Conservation (phyloP, 2,888 invertebrate genomes). For the Andrena haemorrhoa region DNA sequence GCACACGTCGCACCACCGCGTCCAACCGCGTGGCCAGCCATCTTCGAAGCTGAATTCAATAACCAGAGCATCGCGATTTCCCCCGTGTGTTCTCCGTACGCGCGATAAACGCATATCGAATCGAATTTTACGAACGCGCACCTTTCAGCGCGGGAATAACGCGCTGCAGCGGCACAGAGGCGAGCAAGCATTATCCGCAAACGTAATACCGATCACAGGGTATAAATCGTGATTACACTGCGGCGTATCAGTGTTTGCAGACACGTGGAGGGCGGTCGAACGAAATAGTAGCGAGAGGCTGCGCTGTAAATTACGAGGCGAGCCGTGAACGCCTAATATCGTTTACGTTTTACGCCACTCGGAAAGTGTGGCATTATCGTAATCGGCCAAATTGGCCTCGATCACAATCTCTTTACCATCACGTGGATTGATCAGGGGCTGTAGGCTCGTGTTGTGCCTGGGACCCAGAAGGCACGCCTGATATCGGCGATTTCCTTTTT, state of each 20-base stretch:
- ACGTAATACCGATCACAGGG: conserved; percentile 59
- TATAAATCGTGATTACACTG: conserved; percentile 65
- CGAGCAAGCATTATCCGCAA: conserved; percentile 49
- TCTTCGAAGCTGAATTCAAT: neutral
- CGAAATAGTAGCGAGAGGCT: conserved; percentile 14
- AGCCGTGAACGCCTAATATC: conserved; percentile 31
- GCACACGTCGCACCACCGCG: neutral
- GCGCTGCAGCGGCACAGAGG: conserved; percentile 20
- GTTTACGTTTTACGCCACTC: conserved; percentile 28
- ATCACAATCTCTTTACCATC: conserved; percentile 72
- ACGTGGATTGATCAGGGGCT: conserved; percentile 71
- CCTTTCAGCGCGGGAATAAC: conserved; percentile 41
- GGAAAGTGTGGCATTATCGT: conserved; percentile 66
- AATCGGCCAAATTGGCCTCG: conserved; percentile 75
- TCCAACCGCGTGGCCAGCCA: neutral
- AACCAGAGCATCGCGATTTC: conserved; percentile 24
- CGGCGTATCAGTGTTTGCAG: conserved; percentile 35
- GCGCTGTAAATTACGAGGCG: conserved; percentile 38
- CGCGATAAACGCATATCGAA: conserved; percentile 47
- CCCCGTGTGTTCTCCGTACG: conserved; percentile 35
- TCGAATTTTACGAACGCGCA: conserved; percentile 52
- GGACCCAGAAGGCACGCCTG: neutral
- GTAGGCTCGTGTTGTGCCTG: neutral
- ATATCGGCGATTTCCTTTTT: conserved; percentile 3
- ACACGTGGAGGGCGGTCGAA: conserved; percentile 2